phyloP scores from a whole-genome alignment of 2,797 vertebrate genomes.

The Ceyx erithaca region DNA sequence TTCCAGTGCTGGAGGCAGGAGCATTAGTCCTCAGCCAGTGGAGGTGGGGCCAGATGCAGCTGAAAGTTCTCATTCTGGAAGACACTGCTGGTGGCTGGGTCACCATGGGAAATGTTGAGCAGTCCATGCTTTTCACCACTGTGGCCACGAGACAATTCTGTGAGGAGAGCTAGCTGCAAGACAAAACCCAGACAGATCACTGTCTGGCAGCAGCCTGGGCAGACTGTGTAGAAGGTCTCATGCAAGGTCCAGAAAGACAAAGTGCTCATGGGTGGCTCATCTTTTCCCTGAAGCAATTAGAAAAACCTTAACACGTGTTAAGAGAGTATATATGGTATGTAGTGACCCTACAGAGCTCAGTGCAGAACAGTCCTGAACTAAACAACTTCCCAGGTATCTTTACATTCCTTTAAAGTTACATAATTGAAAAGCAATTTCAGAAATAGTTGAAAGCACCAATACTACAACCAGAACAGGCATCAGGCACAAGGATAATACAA shows the following conservation, averaged over 20 bases:
- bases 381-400: not conserved
- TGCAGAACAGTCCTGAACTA: not conserved
- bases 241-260: not conserved
- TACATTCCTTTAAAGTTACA: not conserved
- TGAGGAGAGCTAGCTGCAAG: constrained; percentile 90
- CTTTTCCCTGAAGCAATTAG: not conserved
- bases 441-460: not conserved
- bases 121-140: constrained; percentile 79
- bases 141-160: constrained; percentile 84
- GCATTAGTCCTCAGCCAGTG: constrained; percentile 81
- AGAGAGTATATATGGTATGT: fast-evolving
- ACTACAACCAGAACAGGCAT: not conserved
- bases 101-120: constrained; percentile 77
- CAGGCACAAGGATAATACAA: not conserved
- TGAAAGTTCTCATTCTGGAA: constrained; percentile 90
- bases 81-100: constrained; percentile 78
- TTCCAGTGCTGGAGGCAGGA: not conserved
- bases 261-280: not conserved
- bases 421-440: not conserved
- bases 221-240: fast-evolving
- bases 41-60: constrained; percentile 90
- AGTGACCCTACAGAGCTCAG: fast-evolving
- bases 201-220: not conserved
- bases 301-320: not conserved
- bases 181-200: not conserved